phyloP scores from a whole-genome alignment of 37 sponge, comb jelly and placozoan genomes.

The Spongilla lacustris region DNA sequence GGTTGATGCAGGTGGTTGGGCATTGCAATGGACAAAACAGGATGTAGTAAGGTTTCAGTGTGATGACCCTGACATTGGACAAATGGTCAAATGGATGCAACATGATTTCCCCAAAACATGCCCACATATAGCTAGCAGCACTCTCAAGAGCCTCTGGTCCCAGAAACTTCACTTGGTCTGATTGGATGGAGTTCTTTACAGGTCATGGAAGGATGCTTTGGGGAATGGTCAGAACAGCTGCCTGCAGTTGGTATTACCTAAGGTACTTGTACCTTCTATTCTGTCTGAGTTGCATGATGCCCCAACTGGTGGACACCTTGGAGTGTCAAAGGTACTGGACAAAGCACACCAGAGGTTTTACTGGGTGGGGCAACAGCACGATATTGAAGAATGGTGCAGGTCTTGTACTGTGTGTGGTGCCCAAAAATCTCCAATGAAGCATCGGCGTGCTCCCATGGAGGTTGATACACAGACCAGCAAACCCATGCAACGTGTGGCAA shows the following conservation, averaged over 20 bases:
- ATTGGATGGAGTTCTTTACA: neutral
- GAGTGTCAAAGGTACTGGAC: constrained; percentile 11
- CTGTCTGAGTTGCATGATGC: constrained; percentile 16
- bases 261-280: neutral
- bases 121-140: neutral
- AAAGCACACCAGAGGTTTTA: constrained; percentile 14
- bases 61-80: neutral
- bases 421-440: neutral
- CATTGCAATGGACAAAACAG: neutral
- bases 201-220: neutral
- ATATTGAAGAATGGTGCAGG: constrained; percentile 13
- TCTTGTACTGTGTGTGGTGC: constrained; percentile 5
- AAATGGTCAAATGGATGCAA: neutral
- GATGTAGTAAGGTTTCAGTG: neutral
- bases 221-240: neutral
- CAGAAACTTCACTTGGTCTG: neutral
- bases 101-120: neutral
- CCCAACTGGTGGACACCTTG: constrained; percentile 9
- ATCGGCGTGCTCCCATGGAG: constrained; percentile 5
- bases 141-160: neutral
- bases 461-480: neutral
- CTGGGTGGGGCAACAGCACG: neutral
- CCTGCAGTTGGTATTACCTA: constrained; percentile 22
- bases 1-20: neutral
- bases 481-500: constrained; percentile 13